Evolutionary conservation across 2,888 invertebrate genomes (phyloP).

Genomic region (Volucella inanis): DNA sequence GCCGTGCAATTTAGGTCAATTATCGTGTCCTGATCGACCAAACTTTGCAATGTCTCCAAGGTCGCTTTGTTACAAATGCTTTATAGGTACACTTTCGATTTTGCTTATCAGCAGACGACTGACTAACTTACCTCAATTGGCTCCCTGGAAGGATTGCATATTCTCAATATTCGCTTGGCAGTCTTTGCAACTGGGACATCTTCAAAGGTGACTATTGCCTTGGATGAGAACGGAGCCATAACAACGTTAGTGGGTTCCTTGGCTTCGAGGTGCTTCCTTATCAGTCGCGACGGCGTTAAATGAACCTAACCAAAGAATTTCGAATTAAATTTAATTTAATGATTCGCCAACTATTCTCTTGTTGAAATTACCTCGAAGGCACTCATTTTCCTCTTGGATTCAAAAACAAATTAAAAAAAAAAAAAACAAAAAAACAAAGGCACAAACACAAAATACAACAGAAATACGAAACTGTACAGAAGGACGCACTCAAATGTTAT

Average conservation of each 20-base stretch:
- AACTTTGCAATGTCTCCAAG: slow-evolving; percentile 65
- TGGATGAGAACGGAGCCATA: slow-evolving; percentile 87
- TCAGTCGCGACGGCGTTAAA: slow-evolving; percentile 81
- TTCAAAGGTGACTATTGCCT: slow-evolving; percentile 88
- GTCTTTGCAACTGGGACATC: slow-evolving; percentile 86
- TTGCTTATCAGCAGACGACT: neutral
- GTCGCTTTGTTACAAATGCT: slow-evolving; percentile 30
- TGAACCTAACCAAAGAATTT: slow-evolving; percentile 77
- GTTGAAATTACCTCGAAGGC: slow-evolving; percentile 80
- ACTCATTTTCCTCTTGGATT: slow-evolving; percentile 78
- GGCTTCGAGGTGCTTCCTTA: slow-evolving; percentile 81
- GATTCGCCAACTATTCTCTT: neutral
- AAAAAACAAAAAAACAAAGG: too few species aligned
- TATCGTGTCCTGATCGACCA: slow-evolving; percentile 64
- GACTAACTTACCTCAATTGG: slow-evolving; percentile 82
- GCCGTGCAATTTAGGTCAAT: slow-evolving; percentile 21
- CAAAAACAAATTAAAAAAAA: slow-evolving; percentile 11
- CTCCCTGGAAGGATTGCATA: slow-evolving; percentile 85
- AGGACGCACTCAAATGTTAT: slow-evolving; percentile 23
- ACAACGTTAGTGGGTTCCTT: slow-evolving; percentile 83
- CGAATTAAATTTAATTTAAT: slow-evolving; percentile 29
- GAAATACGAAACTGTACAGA: slow-evolving; percentile 17
- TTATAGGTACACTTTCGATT: neutral
- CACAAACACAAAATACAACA: slow-evolving; percentile 24
- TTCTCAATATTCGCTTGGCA: slow-evolving; percentile 84